These are phyloP conservation scores for Lasioglossum zephyrum DNA, from an alignment of 2,888 invertebrate species.

Conservation along the genomic window DNA sequence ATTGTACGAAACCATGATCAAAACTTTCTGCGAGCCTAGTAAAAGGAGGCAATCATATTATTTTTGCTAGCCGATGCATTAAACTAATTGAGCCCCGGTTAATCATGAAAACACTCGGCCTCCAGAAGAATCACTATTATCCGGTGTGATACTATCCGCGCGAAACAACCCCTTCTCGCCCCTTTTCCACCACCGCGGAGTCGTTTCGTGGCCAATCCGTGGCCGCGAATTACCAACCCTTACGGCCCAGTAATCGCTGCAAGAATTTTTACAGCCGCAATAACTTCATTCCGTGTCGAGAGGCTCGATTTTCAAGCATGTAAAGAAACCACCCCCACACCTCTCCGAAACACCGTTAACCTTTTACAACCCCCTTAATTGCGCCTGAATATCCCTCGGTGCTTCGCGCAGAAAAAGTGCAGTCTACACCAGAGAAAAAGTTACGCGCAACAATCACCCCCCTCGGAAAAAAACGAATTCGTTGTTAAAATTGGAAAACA, in stretches of 20 bases:
- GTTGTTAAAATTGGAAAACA: not conserved
- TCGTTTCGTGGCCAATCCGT: not conserved
- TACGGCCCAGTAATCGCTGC: not conserved
- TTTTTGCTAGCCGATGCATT: not conserved
- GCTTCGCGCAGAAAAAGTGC: not conserved
- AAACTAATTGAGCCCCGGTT: not conserved
- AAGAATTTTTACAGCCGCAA: not conserved
- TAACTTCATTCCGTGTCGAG: not conserved
- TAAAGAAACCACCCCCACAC: not conserved
- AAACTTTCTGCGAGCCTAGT: not conserved
- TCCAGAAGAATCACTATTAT: not conserved
- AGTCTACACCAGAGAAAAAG: not conserved
- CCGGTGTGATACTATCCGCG: not conserved
- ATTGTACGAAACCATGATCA: not conserved
- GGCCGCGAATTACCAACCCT: slow-evolving; percentile 10
- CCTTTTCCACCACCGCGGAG: not conserved
- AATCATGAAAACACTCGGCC: not conserved
- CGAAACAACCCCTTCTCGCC: not conserved
- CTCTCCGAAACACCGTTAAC: not conserved
- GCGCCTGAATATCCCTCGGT: not conserved
- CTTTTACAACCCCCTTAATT: slow-evolving; percentile 9
- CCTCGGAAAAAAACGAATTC: not conserved
- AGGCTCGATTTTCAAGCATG: not conserved
- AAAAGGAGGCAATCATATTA: not conserved
- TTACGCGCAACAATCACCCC: not conserved